These are phyloP conservation scores for Leptonema lineaticorne DNA, from an alignment of 1,140 invertebrate genomes.

Conservation along the genomic window DNA sequence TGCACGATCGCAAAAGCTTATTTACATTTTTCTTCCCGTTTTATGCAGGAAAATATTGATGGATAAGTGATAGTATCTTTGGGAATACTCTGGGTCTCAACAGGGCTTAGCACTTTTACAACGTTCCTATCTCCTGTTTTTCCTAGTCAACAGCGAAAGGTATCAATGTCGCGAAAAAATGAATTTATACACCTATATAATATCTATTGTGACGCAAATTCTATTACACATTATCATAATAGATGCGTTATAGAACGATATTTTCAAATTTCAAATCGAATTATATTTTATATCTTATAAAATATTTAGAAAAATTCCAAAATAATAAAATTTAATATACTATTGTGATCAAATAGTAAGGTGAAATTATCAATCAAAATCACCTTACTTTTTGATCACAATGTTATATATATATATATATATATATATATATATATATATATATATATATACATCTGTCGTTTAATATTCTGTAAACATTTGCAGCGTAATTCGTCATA, in stretches of 20 bases:
- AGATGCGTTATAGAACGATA: background rate
- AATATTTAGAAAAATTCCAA: too few relatives aligned
- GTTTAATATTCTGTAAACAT: too few relatives aligned
- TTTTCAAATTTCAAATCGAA: too few relatives aligned
- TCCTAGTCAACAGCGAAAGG: background rate
- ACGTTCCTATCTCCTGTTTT: conserved; percentile 32
- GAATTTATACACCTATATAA: background rate
- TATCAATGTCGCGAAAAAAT: conserved; percentile 19
- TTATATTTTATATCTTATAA: too few relatives aligned
- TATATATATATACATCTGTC: too few relatives aligned
- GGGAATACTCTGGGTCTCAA: conserved; percentile 39
- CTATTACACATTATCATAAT: background rate
- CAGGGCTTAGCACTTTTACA: conserved; percentile 42
- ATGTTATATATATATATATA: background rate
- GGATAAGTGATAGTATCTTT: conserved; percentile 43
- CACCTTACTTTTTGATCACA: too few relatives aligned
- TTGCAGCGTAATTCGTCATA: background rate
- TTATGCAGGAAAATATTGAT: conserved; percentile 43
- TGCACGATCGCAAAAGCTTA: conserved; percentile 26
- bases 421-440: background rate
- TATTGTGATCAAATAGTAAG: too few relatives aligned
- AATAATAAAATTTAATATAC: too few relatives aligned
- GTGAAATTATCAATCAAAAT: too few relatives aligned
- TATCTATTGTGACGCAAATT: too few relatives aligned
- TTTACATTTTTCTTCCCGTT: conserved; percentile 41